Percentiles rank a stretch among this genome's conserved stretches.
phyloP scores from a whole-genome alignment of 2,113 vertebrate species.

The Charadrius vociferus region DNA sequence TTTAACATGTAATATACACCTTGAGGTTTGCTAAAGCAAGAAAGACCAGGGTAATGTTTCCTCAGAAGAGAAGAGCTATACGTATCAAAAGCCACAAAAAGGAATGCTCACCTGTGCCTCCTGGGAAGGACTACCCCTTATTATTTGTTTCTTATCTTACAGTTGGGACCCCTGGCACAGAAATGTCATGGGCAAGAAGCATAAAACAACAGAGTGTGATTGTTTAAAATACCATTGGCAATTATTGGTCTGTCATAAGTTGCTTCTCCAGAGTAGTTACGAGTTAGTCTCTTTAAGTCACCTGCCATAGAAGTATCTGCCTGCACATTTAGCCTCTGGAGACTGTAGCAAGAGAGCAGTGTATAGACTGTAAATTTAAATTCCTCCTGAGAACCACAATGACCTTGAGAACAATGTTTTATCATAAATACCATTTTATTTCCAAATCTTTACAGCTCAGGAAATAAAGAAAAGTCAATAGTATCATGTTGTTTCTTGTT shows the following conservation, averaged over 20 bases:
- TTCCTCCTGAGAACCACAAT: neutral
- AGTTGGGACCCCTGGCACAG: neutral
- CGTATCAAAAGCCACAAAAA: neutral
- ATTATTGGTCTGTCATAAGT: neutral
- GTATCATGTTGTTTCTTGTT: neutral
- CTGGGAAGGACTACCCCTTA: neutral
- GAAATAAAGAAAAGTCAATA: neutral
- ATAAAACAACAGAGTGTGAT: neutral
- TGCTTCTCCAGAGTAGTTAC: neutral
- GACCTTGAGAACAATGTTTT: conserved; percentile 2
- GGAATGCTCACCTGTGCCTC: neutral
- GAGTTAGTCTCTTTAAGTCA: neutral
- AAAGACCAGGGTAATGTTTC: neutral
- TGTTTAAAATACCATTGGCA: neutral
- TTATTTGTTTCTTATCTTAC: neutral
- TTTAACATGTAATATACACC: neutral
- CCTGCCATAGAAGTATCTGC: neutral
- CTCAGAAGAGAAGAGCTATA: neutral
- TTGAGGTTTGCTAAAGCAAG: neutral
- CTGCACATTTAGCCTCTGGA: neutral
- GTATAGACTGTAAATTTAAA: neutral
- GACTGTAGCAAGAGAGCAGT: neutral
- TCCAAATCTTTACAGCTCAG: neutral
- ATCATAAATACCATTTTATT: neutral
- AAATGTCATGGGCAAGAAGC: neutral